Percentiles rank a stretch among this genome's conserved stretches.
These are phyloP conservation scores for Meloidogyne floridensis DNA, from an alignment of 1,140 invertebrate genomes.

Conservation along the genomic window DNA sequence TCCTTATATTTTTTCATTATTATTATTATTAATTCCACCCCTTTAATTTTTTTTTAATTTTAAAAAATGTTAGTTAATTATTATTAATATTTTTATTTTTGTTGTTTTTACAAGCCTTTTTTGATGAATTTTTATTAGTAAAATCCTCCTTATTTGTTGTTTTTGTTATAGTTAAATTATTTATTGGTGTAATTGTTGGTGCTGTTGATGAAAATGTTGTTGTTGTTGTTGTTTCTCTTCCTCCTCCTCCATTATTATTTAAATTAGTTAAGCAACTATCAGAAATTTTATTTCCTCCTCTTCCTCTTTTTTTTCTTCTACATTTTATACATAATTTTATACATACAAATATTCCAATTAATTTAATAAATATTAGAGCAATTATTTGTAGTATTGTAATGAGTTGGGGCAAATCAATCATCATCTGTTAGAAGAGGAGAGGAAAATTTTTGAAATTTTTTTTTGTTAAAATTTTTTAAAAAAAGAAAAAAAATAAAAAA, in stretches of 20 bases:
- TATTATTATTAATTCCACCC: no score
- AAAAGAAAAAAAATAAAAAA: not conserved
- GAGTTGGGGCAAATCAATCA: conserved; percentile 26
- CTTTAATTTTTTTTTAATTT: no score
- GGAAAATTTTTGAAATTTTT: conserved; percentile 13
- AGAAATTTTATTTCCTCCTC: conserved; percentile 2
- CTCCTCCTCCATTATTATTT: not conserved
- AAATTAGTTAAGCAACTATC: not conserved
- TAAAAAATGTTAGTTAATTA: not conserved
- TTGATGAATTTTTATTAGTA: not conserved
- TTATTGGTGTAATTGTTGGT: not conserved
- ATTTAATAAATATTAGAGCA: conserved; percentile 30
- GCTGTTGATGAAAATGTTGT: not conserved
- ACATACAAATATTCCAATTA: conserved; percentile 38
- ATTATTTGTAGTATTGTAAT: conserved; percentile 35
- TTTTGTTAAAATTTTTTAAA: not conserved
- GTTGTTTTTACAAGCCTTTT: not conserved
- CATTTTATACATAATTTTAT: conserved; percentile 23
- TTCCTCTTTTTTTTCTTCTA: conserved; percentile 18
- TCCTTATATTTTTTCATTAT: no score
- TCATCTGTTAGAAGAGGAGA: conserved; percentile 23
- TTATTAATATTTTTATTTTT: not conserved
- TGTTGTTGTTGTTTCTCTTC: not conserved
- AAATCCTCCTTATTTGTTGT: no score
- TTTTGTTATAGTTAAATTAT: not conserved